phyloP scores from a whole-genome alignment of 2,888 invertebrate genomes.

The Seira sanloemensis region DNA sequence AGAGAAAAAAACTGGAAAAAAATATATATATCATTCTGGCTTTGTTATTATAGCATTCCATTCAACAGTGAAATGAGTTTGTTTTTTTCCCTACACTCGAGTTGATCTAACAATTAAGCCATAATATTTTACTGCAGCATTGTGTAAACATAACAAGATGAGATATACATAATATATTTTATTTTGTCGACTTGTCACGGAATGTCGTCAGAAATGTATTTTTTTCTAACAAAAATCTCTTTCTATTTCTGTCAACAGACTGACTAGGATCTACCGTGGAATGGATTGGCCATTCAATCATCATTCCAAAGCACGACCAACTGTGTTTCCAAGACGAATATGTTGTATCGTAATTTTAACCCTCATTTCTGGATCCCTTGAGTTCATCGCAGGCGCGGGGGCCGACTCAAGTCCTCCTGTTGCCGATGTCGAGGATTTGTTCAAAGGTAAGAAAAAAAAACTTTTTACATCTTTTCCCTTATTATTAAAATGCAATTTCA shows the following conservation, averaged over 20 bases:
- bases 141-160: too few species aligned
- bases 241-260: slow-evolving; percentile 66
- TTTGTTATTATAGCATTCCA: too few species aligned
- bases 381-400: slow-evolving; percentile 54
- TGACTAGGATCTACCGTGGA: slow-evolving; percentile 72
- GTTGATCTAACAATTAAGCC: too few species aligned
- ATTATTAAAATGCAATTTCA: too few species aligned
- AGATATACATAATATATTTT: too few species aligned
- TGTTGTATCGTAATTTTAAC: slow-evolving; percentile 71
- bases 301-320: slow-evolving; percentile 74
- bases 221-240: background rate
- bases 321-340: slow-evolving; percentile 66
- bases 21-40: too few species aligned
- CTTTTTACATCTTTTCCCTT: background rate
- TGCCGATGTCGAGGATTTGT: slow-evolving; percentile 73
- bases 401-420: slow-evolving; percentile 74
- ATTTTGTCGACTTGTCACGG: too few species aligned
- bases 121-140: too few species aligned
- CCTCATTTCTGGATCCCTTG: slow-evolving; percentile 69
- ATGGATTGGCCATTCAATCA: slow-evolving; percentile 74
- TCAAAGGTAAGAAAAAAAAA: slow-evolving; percentile 71
- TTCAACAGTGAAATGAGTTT: too few species aligned
- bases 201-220: background rate
- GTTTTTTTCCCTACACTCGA: too few species aligned
- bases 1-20: background rate